A percentile compares a stretch with the other conserved stretches of the same genome.
Evolutionary conservation across 2,113 vertebrate genomes (phyloP).

Genomic region (Sebastes fasciatus): DNA sequence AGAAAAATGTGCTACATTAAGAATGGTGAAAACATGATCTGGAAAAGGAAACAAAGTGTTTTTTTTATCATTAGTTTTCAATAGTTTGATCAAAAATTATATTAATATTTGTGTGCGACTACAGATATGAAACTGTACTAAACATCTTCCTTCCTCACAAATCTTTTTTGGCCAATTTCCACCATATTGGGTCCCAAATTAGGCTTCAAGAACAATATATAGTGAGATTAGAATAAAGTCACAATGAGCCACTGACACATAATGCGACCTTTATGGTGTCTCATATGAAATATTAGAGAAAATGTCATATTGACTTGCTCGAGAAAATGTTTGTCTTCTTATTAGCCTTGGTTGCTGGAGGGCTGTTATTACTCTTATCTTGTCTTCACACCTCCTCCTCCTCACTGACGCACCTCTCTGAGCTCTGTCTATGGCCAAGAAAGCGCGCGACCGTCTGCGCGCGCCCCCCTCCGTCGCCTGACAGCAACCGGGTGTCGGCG

Average conservation of each 20-base stretch:
- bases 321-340: conserved; percentile 16
- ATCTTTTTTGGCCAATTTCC: not conserved
- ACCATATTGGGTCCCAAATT: conserved; percentile 10
- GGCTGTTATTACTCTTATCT: conserved; percentile 62
- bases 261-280: not conserved
- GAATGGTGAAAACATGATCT: no score
- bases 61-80: no score
- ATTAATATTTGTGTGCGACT: not conserved
- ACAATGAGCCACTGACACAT: not conserved
- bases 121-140: not conserved
- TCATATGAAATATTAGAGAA: not conserved
- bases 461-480: conserved; percentile 26
- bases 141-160: not conserved
- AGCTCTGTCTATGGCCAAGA: conserved; percentile 53
- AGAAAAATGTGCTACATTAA: not conserved
- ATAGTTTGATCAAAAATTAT: not conserved
- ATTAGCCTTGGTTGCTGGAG: conserved; percentile 42
- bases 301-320: not conserved
- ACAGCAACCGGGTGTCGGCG: conserved; percentile 67
- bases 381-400: conserved; percentile 73
- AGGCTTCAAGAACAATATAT: conserved; percentile 19
- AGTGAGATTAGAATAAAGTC: conserved; percentile 8
- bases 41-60: no score
- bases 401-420: conserved; percentile 73
- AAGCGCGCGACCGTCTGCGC: conserved; percentile 69